These are phyloP conservation scores for Tipula vernalis DNA, from an alignment of 2,888 invertebrate genomes.

Conservation along the genomic window DNA sequence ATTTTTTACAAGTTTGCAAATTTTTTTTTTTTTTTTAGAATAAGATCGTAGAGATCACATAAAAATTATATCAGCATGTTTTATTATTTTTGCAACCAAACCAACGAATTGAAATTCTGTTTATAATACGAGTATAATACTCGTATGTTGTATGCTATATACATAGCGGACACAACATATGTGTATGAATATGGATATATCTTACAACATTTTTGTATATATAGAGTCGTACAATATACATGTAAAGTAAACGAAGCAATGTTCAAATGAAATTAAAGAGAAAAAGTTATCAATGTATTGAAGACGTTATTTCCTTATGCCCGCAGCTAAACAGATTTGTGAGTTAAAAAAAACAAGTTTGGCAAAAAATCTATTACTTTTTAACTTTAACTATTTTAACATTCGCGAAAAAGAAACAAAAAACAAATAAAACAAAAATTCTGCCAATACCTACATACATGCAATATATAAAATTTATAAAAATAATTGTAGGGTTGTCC, in stretches of 20 bases:
- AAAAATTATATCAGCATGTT: neutral
- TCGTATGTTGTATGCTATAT: neutral
- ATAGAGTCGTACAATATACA: neutral
- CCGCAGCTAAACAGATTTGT: conserved; percentile 16
- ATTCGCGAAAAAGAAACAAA: neutral
- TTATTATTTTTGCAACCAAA: neutral
- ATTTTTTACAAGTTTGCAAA: neutral
- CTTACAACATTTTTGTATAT: neutral
- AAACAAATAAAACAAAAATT: neutral
- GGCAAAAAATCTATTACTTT: conserved; percentile 13
- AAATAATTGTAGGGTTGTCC: neutral
- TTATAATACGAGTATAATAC: neutral
- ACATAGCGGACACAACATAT: neutral
- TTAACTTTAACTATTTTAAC: conserved; percentile 9
- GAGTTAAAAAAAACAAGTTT: conserved; percentile 15
- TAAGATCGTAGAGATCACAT: neutral
- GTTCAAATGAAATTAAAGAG: neutral
- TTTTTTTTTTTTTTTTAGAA: neutral
- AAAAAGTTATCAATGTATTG: conserved; percentile 9
- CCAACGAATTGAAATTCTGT: neutral
- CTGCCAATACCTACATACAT: neutral
- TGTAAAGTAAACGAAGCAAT: neutral
- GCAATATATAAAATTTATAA: neutral
- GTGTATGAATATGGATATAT: neutral
- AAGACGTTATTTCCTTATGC: conserved; percentile 16